Evolutionary conservation across 2,888 invertebrate species (phyloP).

Genomic region (Thereva nobilitata): DNA sequence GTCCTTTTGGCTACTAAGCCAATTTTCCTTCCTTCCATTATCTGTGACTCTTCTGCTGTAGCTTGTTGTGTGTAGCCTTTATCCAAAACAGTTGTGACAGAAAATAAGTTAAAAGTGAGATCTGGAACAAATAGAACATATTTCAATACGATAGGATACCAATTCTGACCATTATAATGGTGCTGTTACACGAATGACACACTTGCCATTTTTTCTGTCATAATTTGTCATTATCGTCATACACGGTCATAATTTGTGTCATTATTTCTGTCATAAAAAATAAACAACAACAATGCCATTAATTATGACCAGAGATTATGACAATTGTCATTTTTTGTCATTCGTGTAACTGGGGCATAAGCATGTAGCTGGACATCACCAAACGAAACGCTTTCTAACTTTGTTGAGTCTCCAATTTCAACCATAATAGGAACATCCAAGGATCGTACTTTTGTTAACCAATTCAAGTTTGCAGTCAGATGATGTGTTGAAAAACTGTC

Average conservation of each 20-base stretch:
- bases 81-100: conserved; percentile 3
- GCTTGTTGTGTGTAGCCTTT: conserved; percentile 12
- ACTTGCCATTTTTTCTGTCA: too few relatives aligned
- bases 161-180: conserved; percentile 5
- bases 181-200: too few relatives aligned
- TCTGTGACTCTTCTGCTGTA: neutral
- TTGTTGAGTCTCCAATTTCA: conserved; percentile 17
- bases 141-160: conserved; percentile 8
- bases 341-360: too few relatives aligned
- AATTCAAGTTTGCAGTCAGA: neutral
- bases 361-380: conserved; percentile 11
- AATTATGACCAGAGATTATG: too few relatives aligned
- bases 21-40: conserved; percentile 10
- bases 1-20: neutral
- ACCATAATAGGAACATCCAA: conserved; percentile 1
- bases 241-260: too few relatives aligned
- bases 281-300: too few relatives aligned
- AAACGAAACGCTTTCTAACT: neutral
- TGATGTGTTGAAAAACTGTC: conserved; percentile 2
- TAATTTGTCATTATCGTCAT: too few relatives aligned
- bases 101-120: conserved; percentile 13
- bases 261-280: too few relatives aligned
- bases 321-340: too few relatives aligned
- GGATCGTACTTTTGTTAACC: neutral
- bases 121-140: conserved; percentile 2